Base-by-base conservation (phyloP, 1,140 invertebrate genomes). In the Euwallacea fornicatus region DNA sequence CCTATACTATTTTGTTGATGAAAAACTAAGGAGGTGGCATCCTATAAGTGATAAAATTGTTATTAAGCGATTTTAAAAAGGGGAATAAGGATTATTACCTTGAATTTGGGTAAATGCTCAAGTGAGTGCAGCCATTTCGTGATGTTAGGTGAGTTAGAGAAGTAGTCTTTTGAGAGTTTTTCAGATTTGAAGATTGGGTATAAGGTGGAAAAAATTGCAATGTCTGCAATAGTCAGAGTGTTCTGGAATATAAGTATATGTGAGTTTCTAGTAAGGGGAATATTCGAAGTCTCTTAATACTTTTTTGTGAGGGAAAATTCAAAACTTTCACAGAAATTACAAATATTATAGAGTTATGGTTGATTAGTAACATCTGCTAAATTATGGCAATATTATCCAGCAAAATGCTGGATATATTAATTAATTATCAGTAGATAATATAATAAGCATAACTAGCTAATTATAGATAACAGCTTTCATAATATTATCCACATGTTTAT, bases 131-230 rank as follows among this genome's bases (percentile, higher is more conserved):
- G 74, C 83, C 90, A 88, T 53, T 83, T 81, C 0, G 75, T 69
- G 42, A 75, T 50, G 56, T 71, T 59, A 3, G 60, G 1, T 6
- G 62, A 68, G 42, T 53, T 44, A 60, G 46, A 6, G 46, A 73
- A 65, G 64, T 71, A 75, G 43, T 75, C 74, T 44, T 71, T 71
- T 61, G 41, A 75, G 15, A 83, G 70, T 62, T 81, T 81, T 7
- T 78, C 78, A 73, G 83, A 79, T 63, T 78, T 79, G 69, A 83
- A 72, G 2, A 90, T 77, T 7, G 86, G 87, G 81, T 89, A 91
- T 7, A 91, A 69, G 33, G 85, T 87, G 62, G 85, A 84, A 87
- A 88, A 92, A 75, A 91, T 81, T 15, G 86, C 84, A 46, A 88
- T 81, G 80, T 92, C 90, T 53, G 84, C 86, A 63, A 85, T 78